phyloP scores from a whole-genome alignment of 2,888 invertebrate genomes.

The Protula sp. region DNA sequence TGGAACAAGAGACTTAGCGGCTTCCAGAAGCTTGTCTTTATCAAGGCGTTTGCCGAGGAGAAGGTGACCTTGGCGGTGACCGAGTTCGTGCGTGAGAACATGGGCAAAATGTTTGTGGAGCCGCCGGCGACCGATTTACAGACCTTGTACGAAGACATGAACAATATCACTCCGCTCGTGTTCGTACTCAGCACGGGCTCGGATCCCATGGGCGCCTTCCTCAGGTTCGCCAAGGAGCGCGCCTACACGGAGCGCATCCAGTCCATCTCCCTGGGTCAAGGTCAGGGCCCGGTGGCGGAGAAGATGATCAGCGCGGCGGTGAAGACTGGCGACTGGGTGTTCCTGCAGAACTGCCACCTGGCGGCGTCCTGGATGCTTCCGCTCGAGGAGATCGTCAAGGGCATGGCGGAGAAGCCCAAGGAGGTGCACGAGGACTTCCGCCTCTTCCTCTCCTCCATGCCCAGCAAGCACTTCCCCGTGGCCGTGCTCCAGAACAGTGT shows the following conservation, averaged over 20 bases:
- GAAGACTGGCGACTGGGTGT: constrained; percentile 54
- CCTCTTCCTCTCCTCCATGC: constrained; percentile 54
- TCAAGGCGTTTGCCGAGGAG: constrained; percentile 73
- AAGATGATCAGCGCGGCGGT: constrained; percentile 49
- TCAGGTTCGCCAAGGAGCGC: constrained; percentile 51
- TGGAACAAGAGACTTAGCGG: constrained; percentile 65
- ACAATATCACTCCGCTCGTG: constrained; percentile 66
- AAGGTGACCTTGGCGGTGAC: constrained; percentile 76
- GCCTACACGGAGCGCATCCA: constrained; percentile 50
- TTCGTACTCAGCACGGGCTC: constrained; percentile 82
- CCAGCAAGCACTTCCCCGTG: constrained; percentile 53
- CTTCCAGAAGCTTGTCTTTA: constrained; percentile 76
- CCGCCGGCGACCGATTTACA: constrained; percentile 67
- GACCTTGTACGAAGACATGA: constrained; percentile 54
- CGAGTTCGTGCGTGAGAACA: constrained; percentile 70
- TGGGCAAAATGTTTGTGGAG: constrained; percentile 76
- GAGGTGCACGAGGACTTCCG: constrained; percentile 52
- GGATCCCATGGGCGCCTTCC: constrained; percentile 55
- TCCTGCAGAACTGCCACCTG: constrained; percentile 56
- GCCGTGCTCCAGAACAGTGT: constrained; percentile 55
- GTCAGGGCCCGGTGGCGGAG: constrained; percentile 56
- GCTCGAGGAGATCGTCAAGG: constrained; percentile 52
- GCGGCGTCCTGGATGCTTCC: constrained; percentile 55
- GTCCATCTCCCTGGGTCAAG: constrained; percentile 55
- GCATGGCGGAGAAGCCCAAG: constrained; percentile 45